Evolutionary conservation across 1,140 invertebrate species (phyloP).

Genomic region (Bathynomus jamesi): DNA sequence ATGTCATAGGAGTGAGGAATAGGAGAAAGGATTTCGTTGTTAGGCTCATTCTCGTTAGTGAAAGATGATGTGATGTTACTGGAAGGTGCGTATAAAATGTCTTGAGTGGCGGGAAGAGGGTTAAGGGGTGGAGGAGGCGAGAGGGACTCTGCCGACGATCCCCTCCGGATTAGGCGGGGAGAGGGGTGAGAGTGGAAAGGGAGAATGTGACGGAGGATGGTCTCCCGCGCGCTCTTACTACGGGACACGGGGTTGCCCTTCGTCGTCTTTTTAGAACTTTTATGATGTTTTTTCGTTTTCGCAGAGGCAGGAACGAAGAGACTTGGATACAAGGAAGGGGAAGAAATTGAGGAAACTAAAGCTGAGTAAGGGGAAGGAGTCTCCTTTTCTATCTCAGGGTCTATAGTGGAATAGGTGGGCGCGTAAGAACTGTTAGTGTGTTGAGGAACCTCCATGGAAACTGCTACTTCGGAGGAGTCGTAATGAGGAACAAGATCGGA

Average conservation of each 20-base stretch:
- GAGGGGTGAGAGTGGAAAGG: conserved; percentile 27
- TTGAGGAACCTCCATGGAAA: conserved; percentile 5
- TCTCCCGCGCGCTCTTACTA: neutral
- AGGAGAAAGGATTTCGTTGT: neutral
- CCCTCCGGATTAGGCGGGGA: conserved; percentile 24
- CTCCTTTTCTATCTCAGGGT: conserved; percentile 23
- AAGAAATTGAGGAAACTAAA: conserved; percentile 23
- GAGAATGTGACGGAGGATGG: conserved; percentile 21
- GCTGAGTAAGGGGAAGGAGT: conserved; percentile 15
- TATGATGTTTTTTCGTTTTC: neutral
- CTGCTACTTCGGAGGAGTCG: conserved; percentile 1
- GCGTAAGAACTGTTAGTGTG: conserved; percentile 3
- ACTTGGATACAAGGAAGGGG: conserved; percentile 24
- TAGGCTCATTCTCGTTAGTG: neutral
- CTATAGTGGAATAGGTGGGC: neutral
- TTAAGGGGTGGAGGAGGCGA: conserved; percentile 15
- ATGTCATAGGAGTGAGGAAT: neutral
- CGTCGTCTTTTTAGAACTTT: neutral
- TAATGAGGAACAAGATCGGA: conserved; percentile 15
- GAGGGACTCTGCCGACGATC: conserved; percentile 30
- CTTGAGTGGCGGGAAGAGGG: conserved; percentile 19
- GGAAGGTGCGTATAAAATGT: conserved; percentile 10
- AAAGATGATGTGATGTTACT: neutral
- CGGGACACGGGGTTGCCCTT: neutral
- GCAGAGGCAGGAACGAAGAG: neutral